These are phyloP conservation scores for Orthonychiurus folsomi DNA, from an alignment of 2,888 invertebrate species.

Conservation along the genomic window DNA sequence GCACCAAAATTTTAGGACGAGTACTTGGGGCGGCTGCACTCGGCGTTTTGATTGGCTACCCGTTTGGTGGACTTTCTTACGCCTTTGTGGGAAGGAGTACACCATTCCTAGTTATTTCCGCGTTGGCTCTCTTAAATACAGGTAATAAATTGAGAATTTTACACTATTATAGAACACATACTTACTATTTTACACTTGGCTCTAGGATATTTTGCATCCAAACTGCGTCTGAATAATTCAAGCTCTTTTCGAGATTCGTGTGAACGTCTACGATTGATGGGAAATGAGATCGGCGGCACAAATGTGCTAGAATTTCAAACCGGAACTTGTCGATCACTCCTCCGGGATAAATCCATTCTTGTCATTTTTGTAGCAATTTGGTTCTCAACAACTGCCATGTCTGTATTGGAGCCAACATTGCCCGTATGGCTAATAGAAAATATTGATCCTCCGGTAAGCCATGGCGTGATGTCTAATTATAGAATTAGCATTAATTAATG, in stretches of 20 bases:
- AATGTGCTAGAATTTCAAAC: background rate
- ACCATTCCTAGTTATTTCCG: slow-evolving; percentile 62
- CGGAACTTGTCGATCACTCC: slow-evolving; percentile 13
- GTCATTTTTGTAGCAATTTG: slow-evolving; percentile 56
- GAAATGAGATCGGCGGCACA: background rate
- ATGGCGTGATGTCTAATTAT: slow-evolving; percentile 1
- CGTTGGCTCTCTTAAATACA: slow-evolving; percentile 49
- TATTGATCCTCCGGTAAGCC: slow-evolving; percentile 53
- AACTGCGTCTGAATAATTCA: background rate
- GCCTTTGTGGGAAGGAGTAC: slow-evolving; percentile 64
- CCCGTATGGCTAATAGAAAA: slow-evolving; percentile 69
- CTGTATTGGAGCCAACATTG: slow-evolving; percentile 70
- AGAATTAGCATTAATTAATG: background rate
- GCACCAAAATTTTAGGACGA: slow-evolving; percentile 67
- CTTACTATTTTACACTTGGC: too few relatives aligned
- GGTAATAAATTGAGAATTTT: slow-evolving; percentile 44
- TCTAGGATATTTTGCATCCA: slow-evolving; percentile 5
- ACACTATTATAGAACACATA: slow-evolving; percentile 1
- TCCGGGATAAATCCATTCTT: slow-evolving; percentile 36
- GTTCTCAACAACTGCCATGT: slow-evolving; percentile 70
- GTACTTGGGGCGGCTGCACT: slow-evolving; percentile 70
- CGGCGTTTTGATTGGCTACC: slow-evolving; percentile 72
- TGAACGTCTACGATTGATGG: too few relatives aligned
- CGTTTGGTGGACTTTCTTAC: slow-evolving; percentile 68
- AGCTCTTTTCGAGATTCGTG: too few relatives aligned